These are phyloP conservation scores for Phoxinus phoxinus DNA, from an alignment of 2,113 vertebrate species.

Conservation along the genomic window DNA sequence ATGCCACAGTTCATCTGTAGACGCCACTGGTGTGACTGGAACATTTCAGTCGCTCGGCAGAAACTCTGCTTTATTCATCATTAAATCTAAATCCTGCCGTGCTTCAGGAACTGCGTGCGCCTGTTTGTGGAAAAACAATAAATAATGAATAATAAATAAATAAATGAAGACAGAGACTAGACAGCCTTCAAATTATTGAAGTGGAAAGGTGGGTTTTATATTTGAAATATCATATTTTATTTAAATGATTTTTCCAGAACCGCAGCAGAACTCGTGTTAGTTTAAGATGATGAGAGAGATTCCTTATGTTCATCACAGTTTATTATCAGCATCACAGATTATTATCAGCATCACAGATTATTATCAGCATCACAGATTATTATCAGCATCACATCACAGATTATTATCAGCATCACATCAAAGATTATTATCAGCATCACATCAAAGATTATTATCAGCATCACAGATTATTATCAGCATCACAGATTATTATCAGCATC, in stretches of 20 bases:
- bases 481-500: no score
- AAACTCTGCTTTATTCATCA: conserved; percentile 6
- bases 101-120: background rate
- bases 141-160: conserved; percentile 41
- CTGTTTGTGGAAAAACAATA: conserved; percentile 29
- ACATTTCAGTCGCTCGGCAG: background rate
- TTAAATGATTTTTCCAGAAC: conserved; percentile 65
- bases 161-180: conserved; percentile 21
- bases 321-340: no score
- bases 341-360: no score
- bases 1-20: conserved; percentile 36
- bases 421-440: no score
- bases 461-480: no score
- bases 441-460: no score
- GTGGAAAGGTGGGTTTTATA: conserved; percentile 41
- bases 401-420: no score
- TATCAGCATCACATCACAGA: no score
- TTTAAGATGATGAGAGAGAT: conserved; percentile 68
- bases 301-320: background rate
- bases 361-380: no score
- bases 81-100: background rate
- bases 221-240: conserved; percentile 53
- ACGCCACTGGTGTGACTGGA: background rate
- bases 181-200: conserved; percentile 56
- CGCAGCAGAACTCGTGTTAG: conserved; percentile 72